A percentile compares a stretch with the other conserved stretches of the same genome.
Evolutionary conservation across 2,113 vertebrate species (phyloP).

Genomic region (Silurus asotus): DNA sequence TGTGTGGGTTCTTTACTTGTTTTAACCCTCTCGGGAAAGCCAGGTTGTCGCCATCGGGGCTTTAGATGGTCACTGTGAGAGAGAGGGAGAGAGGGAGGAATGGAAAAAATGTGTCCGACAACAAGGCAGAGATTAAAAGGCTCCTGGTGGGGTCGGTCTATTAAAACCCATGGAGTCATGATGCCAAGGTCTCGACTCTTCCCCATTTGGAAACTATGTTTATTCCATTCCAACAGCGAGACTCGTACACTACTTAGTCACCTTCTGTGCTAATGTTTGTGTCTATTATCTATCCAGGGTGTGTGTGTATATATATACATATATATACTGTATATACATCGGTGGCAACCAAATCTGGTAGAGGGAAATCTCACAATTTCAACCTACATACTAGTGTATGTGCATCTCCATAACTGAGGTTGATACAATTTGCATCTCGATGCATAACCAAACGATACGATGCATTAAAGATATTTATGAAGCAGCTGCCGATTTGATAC

Average conservation of each 20-base stretch:
- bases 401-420: no score
- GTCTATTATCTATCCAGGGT: conserved; percentile 44
- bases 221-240: conserved; percentile 14
- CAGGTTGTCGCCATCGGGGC: conserved; percentile 73
- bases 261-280: conserved; percentile 39
- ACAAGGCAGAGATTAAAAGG: conserved; percentile 73
- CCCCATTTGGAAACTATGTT: conserved; percentile 59
- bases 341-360: no score
- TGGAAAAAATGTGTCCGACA: conserved; percentile 73
- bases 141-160: conserved; percentile 62
- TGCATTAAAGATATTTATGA: no score
- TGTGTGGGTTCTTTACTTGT: conserved; percentile 57
- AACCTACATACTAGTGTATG: no score
- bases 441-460: no score
- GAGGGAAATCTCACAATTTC: no score
- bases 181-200: conserved; percentile 61
- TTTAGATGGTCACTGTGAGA: conserved; percentile 62
- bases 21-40: conserved; percentile 71
- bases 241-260: conserved; percentile 34
- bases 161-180: conserved; percentile 67
- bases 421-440: no score
- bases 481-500: no score
- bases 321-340: no score
- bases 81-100: conserved; percentile 60
- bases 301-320: background rate